phyloP scores from a whole-genome alignment of 2,888 invertebrate genomes.

The Amorpha juglandis region DNA sequence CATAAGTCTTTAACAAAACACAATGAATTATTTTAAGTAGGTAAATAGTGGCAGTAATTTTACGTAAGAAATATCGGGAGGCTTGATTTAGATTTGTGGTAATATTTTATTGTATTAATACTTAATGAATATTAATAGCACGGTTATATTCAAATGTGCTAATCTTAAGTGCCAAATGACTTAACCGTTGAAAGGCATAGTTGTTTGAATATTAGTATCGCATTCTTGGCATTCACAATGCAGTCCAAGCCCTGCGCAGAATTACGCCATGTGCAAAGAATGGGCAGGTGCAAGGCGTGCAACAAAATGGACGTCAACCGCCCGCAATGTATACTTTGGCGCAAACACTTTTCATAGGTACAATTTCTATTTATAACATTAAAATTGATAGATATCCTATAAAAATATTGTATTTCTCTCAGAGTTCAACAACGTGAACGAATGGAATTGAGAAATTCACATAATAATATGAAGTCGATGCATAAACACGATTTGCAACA shows the following conservation, averaged over 20 bases:
- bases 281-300: conserved; percentile 63
- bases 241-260: conserved; percentile 65
- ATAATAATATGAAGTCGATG: conserved; percentile 9
- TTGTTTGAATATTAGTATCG: conserved; percentile 25
- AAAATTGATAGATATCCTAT: conserved; percentile 40
- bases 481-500: conserved; percentile 41
- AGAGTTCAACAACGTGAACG: conserved; percentile 47
- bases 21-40: neutral
- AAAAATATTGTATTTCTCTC: conserved; percentile 56
- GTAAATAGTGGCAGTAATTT: neutral
- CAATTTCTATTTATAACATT: conserved; percentile 37
- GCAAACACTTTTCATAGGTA: conserved; percentile 23
- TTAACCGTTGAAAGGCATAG: conserved; percentile 12
- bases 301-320: conserved; percentile 45
- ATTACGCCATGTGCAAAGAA: conserved; percentile 76
- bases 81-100: neutral
- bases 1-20: too few relatives aligned
- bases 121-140: conserved; percentile 18
- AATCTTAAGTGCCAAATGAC: neutral
- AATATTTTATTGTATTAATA: conserved; percentile 30
- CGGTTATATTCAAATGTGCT: neutral
- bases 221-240: conserved; percentile 49
- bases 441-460: conserved; percentile 48
- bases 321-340: conserved; percentile 73
- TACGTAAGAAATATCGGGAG: neutral